Evolutionary conservation across 2,113 vertebrate species (phyloP).

Genomic region (Cygnus buccinator): DNA sequence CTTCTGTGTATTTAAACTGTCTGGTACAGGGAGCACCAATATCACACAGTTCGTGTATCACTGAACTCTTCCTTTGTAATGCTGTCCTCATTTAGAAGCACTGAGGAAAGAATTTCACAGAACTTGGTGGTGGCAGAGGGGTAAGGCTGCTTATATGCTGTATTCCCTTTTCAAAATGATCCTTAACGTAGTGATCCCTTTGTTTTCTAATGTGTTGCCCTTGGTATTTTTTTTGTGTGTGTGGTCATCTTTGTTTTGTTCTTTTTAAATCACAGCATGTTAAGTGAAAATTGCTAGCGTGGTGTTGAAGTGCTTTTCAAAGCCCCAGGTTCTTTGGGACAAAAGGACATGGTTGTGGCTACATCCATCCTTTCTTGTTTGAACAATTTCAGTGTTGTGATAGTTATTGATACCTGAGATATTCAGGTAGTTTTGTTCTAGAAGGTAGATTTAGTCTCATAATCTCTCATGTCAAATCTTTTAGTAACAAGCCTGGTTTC

Average conservation of each 20-base stretch:
- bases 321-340: background rate
- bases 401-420: background rate
- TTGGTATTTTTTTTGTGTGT: background rate
- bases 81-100: background rate
- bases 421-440: background rate
- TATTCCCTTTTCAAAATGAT: background rate
- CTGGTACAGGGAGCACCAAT: background rate
- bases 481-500: background rate
- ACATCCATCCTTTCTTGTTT: background rate
- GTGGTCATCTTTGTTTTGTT: background rate
- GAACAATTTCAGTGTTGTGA: background rate
- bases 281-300: background rate
- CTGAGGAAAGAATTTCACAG: background rate
- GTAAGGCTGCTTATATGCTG: background rate
- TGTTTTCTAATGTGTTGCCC: background rate
- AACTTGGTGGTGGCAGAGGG: rapidly evolving
- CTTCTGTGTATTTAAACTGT: background rate
- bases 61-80: background rate
- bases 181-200: background rate
- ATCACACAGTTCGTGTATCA: background rate
- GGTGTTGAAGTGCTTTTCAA: background rate
- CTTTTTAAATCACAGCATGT: background rate
- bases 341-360: background rate
- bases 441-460: background rate
- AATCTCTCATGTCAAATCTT: background rate